Conservation (phyloP, 2,797 vertebrate genomes). For the Rhinoraja longicauda region DNA sequence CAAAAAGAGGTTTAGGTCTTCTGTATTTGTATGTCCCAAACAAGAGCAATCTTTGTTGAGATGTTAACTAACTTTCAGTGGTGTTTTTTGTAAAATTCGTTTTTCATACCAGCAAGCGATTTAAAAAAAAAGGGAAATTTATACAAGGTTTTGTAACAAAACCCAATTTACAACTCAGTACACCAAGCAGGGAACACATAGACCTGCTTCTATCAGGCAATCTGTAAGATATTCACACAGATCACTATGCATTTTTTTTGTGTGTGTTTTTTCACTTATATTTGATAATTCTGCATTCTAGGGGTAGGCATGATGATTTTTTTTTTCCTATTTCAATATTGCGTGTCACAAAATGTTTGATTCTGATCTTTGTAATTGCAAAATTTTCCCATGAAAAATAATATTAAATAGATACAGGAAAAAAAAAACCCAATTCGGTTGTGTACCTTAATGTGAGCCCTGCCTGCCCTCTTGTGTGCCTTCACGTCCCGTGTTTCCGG, state of each 20-base stretch:
- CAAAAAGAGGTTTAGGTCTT: neutral
- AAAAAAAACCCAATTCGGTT: neutral
- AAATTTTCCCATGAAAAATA: slow-evolving; percentile 36
- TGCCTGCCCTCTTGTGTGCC: neutral
- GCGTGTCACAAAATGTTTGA: slow-evolving; percentile 26
- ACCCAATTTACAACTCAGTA: slow-evolving; percentile 30
- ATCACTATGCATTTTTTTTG: slow-evolving; percentile 19
- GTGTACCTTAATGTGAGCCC: no score
- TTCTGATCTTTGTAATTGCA: slow-evolving; percentile 36
- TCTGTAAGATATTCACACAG: slow-evolving; percentile 32
- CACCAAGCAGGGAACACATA: neutral
- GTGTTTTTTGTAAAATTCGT: slow-evolving; percentile 17
- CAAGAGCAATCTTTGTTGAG: slow-evolving; percentile 14
- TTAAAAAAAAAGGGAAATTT: slow-evolving; percentile 31
- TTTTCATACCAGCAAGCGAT: slow-evolving; percentile 31
- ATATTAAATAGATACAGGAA: slow-evolving; percentile 37
- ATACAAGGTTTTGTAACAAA: slow-evolving; percentile 37
- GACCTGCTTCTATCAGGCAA: slow-evolving; percentile 14
- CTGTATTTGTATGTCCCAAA: slow-evolving; percentile 23
- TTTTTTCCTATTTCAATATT: slow-evolving; percentile 22
- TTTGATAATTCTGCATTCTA: slow-evolving; percentile 16
- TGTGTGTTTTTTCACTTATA: slow-evolving; percentile 3
- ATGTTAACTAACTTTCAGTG: slow-evolving; percentile 30
- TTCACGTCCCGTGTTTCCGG: neutral
- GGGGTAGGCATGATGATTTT: slow-evolving; percentile 7